Evolutionary conservation across 2,797 vertebrate species (phyloP).

Genomic region (Okamejei kenojei): DNA sequence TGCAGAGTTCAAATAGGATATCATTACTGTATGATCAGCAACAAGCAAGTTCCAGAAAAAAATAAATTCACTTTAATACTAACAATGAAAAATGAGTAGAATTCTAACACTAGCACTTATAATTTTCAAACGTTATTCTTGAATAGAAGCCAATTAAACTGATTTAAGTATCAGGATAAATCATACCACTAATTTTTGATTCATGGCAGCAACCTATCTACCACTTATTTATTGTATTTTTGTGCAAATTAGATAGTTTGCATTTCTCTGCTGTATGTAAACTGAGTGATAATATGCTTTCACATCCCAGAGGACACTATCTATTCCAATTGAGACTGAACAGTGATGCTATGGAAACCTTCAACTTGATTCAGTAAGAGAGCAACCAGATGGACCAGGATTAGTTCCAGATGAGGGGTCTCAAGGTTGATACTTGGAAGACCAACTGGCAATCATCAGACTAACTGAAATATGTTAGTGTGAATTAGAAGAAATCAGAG

Average conservation of each 20-base stretch:
- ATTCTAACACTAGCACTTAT: not conserved
- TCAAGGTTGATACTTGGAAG: not conserved
- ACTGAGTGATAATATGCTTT: not conserved
- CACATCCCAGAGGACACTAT: not conserved
- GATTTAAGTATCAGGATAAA: not conserved
- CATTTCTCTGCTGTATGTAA: not conserved
- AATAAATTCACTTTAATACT: not conserved
- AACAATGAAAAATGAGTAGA: not conserved
- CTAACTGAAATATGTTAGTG: not conserved
- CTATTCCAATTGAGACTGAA: not conserved
- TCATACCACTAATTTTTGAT: not conserved
- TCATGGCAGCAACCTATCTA: not conserved
- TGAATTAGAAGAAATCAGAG: not conserved
- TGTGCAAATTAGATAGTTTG: not conserved
- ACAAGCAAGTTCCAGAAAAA: not conserved
- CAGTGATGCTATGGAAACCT: not conserved
- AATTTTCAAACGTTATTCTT: not conserved
- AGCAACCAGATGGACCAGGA: not conserved
- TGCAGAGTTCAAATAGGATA: not conserved
- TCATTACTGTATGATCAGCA: not conserved
- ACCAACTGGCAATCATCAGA: not conserved
- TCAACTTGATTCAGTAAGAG: not conserved
- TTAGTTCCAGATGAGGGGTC: not conserved
- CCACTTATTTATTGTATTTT: not conserved
- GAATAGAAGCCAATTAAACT: not conserved